Evolutionary conservation across 2,797 vertebrate species (phyloP).

Genomic region (Chiropotes sagulatus): DNA sequence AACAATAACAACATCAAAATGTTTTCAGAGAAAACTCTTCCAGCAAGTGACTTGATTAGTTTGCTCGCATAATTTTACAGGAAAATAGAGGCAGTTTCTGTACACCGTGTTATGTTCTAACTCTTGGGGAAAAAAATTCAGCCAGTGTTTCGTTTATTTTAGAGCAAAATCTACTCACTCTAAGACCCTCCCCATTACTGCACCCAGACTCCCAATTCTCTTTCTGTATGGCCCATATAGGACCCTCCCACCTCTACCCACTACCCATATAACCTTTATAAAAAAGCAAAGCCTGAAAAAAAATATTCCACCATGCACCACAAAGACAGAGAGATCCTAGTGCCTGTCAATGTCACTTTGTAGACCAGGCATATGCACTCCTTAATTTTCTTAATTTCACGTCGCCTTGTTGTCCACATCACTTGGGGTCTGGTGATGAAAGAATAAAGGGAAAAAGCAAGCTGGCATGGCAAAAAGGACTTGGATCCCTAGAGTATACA

Average conservation of each 20-base stretch:
- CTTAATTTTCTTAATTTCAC: constrained; percentile 44
- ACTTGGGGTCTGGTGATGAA: background rate
- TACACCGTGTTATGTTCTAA: background rate
- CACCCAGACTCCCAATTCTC: background rate
- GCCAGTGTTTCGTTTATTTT: background rate
- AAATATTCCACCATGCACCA: background rate
- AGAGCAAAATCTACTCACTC: background rate
- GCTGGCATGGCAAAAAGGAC: background rate
- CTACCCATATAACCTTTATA: background rate
- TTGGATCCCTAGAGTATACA: rapidly evolving
- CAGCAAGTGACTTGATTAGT: background rate
- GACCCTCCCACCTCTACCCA: background rate
- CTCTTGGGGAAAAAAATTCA: background rate
- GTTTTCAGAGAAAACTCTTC: background rate
- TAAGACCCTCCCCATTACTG: background rate
- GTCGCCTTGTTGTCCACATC: background rate
- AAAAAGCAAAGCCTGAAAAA: background rate
- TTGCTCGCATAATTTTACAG: background rate
- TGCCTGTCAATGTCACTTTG: background rate
- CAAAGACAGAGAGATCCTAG: background rate
- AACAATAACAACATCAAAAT: background rate
- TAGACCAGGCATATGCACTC: background rate
- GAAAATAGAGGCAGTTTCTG: background rate
- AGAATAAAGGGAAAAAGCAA: background rate
- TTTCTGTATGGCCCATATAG: background rate